Base-by-base conservation (phyloP, 2,888 invertebrate species). In the Gandaritis pyraliata region DNA sequence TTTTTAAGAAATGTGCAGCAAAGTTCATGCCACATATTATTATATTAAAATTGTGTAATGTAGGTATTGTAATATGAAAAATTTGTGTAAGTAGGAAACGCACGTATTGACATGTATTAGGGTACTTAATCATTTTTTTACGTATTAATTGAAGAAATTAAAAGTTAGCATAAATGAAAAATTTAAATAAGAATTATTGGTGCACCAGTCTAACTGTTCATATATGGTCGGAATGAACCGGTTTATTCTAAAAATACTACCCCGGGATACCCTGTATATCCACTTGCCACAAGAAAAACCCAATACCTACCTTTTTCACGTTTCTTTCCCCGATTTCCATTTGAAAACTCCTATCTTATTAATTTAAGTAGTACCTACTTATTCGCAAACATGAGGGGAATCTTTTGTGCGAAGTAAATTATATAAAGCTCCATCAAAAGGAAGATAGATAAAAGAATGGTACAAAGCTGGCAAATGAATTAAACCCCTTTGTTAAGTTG, bases 401-500 rank as follows among this genome's bases (percentile, higher is more conserved):
- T 73, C 75, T 80, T 84, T 85, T 85, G 81, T 83, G 79, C 76
- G 80, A 80, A 77, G 77, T 83, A 82, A 86, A 86, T 85, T 83
- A 77, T 80, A 78, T 78, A 77, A 23, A 80, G 76, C 41, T 49
- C 69, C 72, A 74, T 81, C 82, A 83, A 82, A 85, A 81, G 78
- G 75, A 78, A 77, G 72, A 79, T 73, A 74, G 81, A 80, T 83
- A 86, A 85, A 87, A 84, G 85, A 85, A 81, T 83, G 77, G 76
- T 82, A 87, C 90, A 88, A 88, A 88, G 85, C 77, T 79, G 83
- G 85, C 87, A 86, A 86, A 81, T 81, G 83, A 85, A 87, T 89
- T 87, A 87, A 87, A 87, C 82, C 81, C 85, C 82, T 86, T 90
- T 90, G 87, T 90, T 75, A 65, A 69, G 72, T 68, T 70, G 80